Evolutionary conservation across 2,797 vertebrate species (phyloP).

Genomic region (Gadopsis bispinosus): DNA sequence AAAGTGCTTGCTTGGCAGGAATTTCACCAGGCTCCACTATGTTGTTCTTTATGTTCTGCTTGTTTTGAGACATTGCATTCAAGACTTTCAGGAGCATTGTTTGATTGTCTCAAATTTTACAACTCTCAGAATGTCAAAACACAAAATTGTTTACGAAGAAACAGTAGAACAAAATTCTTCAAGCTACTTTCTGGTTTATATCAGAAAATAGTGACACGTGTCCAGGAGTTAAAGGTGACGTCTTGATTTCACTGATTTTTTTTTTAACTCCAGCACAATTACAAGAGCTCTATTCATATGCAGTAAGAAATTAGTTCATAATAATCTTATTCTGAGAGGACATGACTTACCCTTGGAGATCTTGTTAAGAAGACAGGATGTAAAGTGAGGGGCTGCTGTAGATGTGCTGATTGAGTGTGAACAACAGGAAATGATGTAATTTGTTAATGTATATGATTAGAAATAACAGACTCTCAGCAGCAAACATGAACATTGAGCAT

Average conservation of each 20-base stretch:
- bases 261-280: background rate
- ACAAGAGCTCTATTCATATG: background rate
- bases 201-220: too few relatives aligned
- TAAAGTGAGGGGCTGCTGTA: background rate
- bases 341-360: slow-evolving; percentile 2
- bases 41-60: background rate
- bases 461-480: too few relatives aligned
- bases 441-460: background rate
- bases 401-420: too few relatives aligned
- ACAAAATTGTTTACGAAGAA: background rate
- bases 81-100: background rate
- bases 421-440: slow-evolving; percentile 21
- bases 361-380: background rate
- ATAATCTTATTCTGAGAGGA: background rate
- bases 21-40: background rate
- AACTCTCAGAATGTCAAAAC: background rate
- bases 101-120: background rate
- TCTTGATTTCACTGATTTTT: background rate
- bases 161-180: background rate
- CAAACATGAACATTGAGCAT: background rate
- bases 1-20: slow-evolving; percentile 51
- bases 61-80: background rate
- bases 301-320: background rate
- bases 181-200: background rate
- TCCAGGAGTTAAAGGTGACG: too few relatives aligned